Conservation (phyloP, 2,113 vertebrate genomes). For the Carettochelys insculpta region DNA sequence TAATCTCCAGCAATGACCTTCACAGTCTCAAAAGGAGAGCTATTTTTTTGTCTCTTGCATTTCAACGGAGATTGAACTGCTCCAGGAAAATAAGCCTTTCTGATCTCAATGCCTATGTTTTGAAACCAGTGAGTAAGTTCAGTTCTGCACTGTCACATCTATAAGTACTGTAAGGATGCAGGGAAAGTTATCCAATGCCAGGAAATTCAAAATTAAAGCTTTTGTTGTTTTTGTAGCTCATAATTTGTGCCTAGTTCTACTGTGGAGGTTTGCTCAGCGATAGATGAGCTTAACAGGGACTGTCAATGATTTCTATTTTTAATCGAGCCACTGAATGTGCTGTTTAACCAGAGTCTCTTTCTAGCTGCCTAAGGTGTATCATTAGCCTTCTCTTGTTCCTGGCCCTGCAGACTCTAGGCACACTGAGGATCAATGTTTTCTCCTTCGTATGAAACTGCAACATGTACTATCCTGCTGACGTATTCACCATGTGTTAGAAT, state of each 20-base stretch:
- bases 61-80: not conserved
- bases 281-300: not conserved
- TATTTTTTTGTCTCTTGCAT: not conserved
- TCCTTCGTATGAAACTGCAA: not conserved
- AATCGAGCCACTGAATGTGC: not conserved
- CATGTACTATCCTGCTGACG: not conserved
- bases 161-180: not conserved
- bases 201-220: not conserved
- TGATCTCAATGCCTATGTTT: not conserved
- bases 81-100: not conserved
- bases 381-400: not conserved
- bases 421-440: not conserved
- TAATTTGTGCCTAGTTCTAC: not conserved
- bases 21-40: not conserved
- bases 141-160: not conserved
- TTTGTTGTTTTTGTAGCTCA: not conserved
- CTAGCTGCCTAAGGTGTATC: not conserved
- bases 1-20: not conserved
- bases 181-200: slow-evolving; percentile 4
- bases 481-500: not conserved
- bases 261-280: not conserved
- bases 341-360: not conserved
- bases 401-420: not conserved
- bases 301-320: not conserved
- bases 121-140: not conserved